phyloP scores from a whole-genome alignment of 2,888 invertebrate genomes.

The Chironomus tentans region DNA sequence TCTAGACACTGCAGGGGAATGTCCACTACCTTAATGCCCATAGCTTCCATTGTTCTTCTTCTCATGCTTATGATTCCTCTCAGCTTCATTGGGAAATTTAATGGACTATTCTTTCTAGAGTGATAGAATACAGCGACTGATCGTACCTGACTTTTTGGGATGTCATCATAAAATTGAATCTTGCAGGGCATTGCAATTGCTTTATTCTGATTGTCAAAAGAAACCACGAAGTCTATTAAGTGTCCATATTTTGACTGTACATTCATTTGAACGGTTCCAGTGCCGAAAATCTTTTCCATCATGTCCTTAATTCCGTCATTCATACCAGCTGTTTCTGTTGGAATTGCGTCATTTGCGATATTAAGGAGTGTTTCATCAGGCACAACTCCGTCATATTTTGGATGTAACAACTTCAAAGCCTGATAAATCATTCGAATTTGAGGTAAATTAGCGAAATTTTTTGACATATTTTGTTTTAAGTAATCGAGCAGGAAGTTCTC shows the following conservation, averaged over 20 bases:
- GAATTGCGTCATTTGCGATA: slow-evolving; percentile 34
- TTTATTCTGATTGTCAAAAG: background rate
- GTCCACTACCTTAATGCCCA: background rate
- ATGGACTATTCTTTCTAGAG: background rate
- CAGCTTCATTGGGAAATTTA: slow-evolving; percentile 6
- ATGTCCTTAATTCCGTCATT: background rate
- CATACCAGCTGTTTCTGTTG: too few relatives aligned
- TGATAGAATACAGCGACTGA: background rate
- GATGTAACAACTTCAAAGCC: slow-evolving; percentile 45
- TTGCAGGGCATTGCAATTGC: background rate
- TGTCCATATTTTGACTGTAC: slow-evolving; percentile 28
- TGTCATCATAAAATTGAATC: background rate
- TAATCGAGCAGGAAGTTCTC: slow-evolving; percentile 44
- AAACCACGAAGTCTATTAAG: slow-evolving; percentile 27
- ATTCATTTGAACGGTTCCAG: slow-evolving; percentile 25
- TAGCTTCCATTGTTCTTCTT: background rate
- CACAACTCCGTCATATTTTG: slow-evolving; percentile 39
- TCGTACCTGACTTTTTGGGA: slow-evolving; percentile 12
- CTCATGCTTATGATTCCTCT: background rate
- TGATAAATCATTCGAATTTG: slow-evolving; percentile 50
- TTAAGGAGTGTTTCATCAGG: slow-evolving; percentile 42
- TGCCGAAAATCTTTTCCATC: slow-evolving; percentile 27
- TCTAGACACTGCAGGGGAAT: background rate
- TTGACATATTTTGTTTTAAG: slow-evolving; percentile 31
- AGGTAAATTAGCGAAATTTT: slow-evolving; percentile 30